Evolutionary conservation across 2,888 invertebrate genomes (phyloP).

Genomic region (Clivina fossor): DNA sequence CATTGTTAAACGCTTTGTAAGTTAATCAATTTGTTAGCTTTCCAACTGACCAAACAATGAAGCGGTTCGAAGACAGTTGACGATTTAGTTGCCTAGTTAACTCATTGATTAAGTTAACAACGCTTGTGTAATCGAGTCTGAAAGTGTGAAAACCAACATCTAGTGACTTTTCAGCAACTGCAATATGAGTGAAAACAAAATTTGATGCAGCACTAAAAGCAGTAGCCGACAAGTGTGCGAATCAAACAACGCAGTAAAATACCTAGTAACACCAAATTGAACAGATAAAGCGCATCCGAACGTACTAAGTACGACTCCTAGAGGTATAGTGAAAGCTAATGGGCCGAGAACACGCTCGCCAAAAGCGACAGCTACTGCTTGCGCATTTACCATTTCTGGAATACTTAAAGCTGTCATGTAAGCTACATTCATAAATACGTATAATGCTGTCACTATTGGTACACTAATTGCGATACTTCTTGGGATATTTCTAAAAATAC

Average conservation of each 20-base stretch:
- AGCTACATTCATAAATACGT: constrained; percentile 83
- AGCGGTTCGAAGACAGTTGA: too few relatives aligned
- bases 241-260: too few relatives aligned
- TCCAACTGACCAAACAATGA: too few relatives aligned
- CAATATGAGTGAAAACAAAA: too few relatives aligned
- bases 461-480: constrained; percentile 79
- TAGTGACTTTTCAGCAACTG: too few relatives aligned
- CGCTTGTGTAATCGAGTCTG: too few relatives aligned
- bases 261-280: constrained; percentile 75
- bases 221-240: constrained; percentile 12
- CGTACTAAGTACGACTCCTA: constrained; percentile 75
- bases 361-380: constrained; percentile 80
- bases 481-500: constrained; percentile 70
- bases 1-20: too few relatives aligned
- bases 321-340: constrained; percentile 67
- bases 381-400: constrained; percentile 70
- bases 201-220: too few relatives aligned
- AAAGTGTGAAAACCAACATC: too few relatives aligned
- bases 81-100: too few relatives aligned
- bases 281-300: constrained; percentile 79
- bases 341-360: constrained; percentile 67
- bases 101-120: too few relatives aligned
- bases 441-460: constrained; percentile 76
- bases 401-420: constrained; percentile 79
- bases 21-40: too few relatives aligned